A percentile compares a stretch with the other conserved stretches of the same genome.
These are phyloP conservation scores for Premnoplex brunnescens DNA, from an alignment of 2,797 vertebrate species.

Conservation along the genomic window DNA sequence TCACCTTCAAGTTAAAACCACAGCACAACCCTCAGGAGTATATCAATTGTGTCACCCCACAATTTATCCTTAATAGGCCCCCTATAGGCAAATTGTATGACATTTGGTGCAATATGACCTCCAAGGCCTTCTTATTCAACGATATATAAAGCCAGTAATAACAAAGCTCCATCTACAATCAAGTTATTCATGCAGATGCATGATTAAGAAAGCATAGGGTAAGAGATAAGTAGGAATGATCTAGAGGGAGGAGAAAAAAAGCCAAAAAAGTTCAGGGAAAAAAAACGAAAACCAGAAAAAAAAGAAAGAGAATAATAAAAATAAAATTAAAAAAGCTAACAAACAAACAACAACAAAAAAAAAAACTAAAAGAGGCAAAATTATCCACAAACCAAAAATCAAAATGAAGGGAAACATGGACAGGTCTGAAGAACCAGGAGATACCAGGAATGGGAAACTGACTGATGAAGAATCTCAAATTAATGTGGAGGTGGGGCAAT, in stretches of 20 bases:
- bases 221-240: neutral
- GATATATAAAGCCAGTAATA: neutral
- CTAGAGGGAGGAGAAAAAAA: neutral
- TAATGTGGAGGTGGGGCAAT: neutral
- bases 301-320: too few relatives aligned
- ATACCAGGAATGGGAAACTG: neutral
- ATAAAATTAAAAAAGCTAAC: too few relatives aligned
- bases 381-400: neutral
- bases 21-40: neutral
- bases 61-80: neutral
- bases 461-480: neutral
- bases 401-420: neutral
- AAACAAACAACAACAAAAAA: too few relatives aligned
- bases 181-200: neutral
- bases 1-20: neutral
- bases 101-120: neutral
- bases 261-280: neutral
- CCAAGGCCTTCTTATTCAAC: neutral
- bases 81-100: neutral
- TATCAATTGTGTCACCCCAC: neutral
- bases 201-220: neutral
- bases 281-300: too few relatives aligned
- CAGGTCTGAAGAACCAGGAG: neutral
- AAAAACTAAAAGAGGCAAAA: neutral
- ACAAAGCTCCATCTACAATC: neutral